Percentiles rank a stretch among this genome's conserved stretches.
phyloP scores from a whole-genome alignment of 37 sponge, comb jelly and placozoan species.

The Oscarella lobularis region DNA sequence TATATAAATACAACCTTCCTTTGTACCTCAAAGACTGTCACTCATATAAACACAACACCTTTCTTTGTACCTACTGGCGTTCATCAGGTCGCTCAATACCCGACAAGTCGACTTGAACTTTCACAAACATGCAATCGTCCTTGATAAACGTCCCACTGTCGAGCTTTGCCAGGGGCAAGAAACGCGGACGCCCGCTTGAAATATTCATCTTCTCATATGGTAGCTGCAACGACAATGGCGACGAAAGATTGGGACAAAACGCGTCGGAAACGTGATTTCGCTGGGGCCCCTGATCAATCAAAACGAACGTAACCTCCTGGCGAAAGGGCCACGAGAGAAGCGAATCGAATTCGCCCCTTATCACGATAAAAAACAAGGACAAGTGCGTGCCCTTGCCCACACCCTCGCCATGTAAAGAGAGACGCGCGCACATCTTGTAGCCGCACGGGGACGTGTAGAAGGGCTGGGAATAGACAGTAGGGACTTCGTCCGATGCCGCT shows the following conservation, averaged over 20 bases:
- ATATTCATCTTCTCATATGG: conserved; percentile 9
- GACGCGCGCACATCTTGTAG: conserved; percentile 78
- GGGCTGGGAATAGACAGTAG: conserved; percentile 48
- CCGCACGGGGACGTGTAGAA: conserved; percentile 46
- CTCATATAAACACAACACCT: too few species aligned
- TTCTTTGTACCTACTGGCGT: too few species aligned
- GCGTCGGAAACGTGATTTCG: conserved; percentile 17
- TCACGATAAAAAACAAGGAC: conserved; percentile 50
- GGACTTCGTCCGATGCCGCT: conserved; percentile 44
- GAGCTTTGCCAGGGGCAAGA: not conserved
- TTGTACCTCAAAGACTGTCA: too few species aligned
- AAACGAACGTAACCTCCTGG: conserved; percentile 8
- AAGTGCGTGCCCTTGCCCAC: conserved; percentile 53
- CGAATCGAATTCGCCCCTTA: conserved; percentile 67
- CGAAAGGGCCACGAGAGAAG: conserved; percentile 78
- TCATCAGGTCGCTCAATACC: not conserved
- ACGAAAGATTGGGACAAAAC: not conserved
- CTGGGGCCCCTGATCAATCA: not conserved
- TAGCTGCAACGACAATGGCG: conserved; percentile 9
- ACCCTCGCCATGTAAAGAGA: conserved; percentile 79
- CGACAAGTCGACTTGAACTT: not conserved
- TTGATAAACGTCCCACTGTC: not conserved
- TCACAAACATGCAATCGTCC: not conserved
- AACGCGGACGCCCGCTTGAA: not conserved
- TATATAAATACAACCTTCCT: too few species aligned